Conservation (phyloP, 2,113 vertebrate species). For the Ictidomys tridecemlineatus region DNA sequence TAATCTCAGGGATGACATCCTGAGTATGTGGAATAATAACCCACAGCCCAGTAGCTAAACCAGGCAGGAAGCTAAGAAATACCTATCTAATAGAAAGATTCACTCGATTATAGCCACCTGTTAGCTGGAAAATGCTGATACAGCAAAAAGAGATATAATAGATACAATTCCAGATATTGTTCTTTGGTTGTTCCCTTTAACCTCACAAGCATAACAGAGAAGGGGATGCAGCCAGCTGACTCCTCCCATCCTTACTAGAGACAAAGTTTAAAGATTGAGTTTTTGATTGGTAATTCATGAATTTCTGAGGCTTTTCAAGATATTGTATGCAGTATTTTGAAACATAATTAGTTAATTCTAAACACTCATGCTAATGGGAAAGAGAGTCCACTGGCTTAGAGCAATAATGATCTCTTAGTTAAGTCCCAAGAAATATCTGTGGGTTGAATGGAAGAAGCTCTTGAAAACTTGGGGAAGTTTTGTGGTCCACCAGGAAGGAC, state of each 20-base stretch:
- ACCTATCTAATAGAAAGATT: constrained; percentile 72
- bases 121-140: constrained; percentile 75
- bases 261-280: not conserved
- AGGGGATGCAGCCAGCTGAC: not conserved
- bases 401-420: not conserved
- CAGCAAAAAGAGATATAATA: constrained; percentile 55
- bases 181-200: constrained; percentile 29
- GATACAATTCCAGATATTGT: not conserved
- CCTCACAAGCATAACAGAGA: constrained; percentile 52
- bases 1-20: constrained; percentile 38
- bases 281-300: constrained; percentile 49
- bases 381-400: not conserved
- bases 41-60: constrained; percentile 62
- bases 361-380: not conserved
- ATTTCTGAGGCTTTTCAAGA: constrained; percentile 56
- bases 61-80: constrained; percentile 73
- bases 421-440: not conserved
- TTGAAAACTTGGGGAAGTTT: not conserved
- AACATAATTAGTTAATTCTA: not conserved
- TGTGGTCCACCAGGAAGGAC: not conserved
- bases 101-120: constrained; percentile 69
- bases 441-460: not conserved
- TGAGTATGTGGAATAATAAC: constrained; percentile 44
- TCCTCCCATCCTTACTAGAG: constrained; percentile 43
- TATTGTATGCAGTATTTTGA: not conserved